Evolutionary conservation across 2,888 invertebrate genomes (phyloP).

Genomic region (Xylophagus ater): DNA sequence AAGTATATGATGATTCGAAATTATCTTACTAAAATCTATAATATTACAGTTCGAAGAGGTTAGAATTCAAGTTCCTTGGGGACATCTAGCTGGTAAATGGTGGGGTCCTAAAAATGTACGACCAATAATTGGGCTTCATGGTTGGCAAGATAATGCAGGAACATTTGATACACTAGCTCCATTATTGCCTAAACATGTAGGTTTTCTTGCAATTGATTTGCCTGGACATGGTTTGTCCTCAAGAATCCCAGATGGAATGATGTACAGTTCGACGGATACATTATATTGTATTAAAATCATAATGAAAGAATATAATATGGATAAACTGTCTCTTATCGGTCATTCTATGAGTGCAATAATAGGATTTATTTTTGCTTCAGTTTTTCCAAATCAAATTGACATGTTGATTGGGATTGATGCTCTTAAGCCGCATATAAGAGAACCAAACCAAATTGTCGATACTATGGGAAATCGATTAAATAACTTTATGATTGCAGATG

Average conservation of each 20-base stretch:
- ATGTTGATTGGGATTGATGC: slow-evolving; percentile 31
- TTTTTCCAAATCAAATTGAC: slow-evolving; percentile 47
- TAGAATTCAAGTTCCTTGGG: slow-evolving; percentile 55
- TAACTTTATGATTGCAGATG: slow-evolving; percentile 38
- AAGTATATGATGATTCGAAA: too few species aligned
- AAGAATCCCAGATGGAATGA: slow-evolving; percentile 50
- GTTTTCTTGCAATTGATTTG: slow-evolving; percentile 51
- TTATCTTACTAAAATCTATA: too few species aligned
- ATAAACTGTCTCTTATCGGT: slow-evolving; percentile 52
- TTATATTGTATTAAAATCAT: slow-evolving; percentile 44
- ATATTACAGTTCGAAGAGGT: slow-evolving; percentile 48
- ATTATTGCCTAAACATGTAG: slow-evolving; percentile 41
- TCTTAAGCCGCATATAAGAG: slow-evolving; percentile 28
- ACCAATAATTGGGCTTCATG: slow-evolving; percentile 27
- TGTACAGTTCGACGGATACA: slow-evolving; percentile 40
- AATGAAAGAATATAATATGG: slow-evolving; percentile 55
- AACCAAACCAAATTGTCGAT: slow-evolving; percentile 22
- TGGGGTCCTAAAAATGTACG: slow-evolving; percentile 54
- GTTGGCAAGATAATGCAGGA: slow-evolving; percentile 70
- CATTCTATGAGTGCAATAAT: slow-evolving; percentile 59
- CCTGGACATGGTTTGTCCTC: slow-evolving; percentile 64
- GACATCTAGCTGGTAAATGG: slow-evolving; percentile 55
- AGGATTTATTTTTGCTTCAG: slow-evolving; percentile 47
- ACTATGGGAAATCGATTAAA: slow-evolving; percentile 36
- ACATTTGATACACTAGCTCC: slow-evolving; percentile 61